Base-by-base conservation (phyloP, 2,113 vertebrate genomes). In the Dromas ardeola region DNA sequence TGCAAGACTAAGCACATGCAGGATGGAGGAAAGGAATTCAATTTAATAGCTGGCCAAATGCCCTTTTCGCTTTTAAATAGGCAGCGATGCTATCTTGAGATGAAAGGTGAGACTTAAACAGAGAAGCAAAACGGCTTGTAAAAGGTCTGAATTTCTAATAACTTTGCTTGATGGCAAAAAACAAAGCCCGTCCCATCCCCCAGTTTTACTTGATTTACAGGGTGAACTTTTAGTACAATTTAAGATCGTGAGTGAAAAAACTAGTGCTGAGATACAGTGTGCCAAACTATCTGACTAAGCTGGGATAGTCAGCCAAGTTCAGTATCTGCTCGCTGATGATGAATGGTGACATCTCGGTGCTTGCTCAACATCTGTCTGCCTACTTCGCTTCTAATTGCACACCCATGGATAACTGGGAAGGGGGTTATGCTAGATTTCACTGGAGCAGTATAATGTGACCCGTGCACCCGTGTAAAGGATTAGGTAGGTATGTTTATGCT, bases 341-440 rank as follows among this genome's bases (percentile, higher is more conserved):
- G 73, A 89, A 91, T 93, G 71, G 67, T 85, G 93, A 83, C 15
- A 2, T 93, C 80, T 93, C 69, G 62, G 73, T 38, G 66, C 85
- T 96, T 91, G 71, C 90, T 94, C 93, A 95, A 93, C 92, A 88
- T 95, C 96, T 96, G 95, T 87, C 91, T 95, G 71, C 71, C 87
- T 88, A 15, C 87, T 95, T 85, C 47, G 10, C 58, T 93, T 90
- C 90, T 92, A 92, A 92, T 93, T 95, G 82, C 88, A 92, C 71
- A 62, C 45, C 65, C 29, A 0, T n/a, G 78, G 86, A 88, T 95
- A 93, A 86, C 55, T 80, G 81, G 65, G 67, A 88, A 69, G 56
- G 55, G 32, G 25, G 61, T 15, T 42, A 71, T 1, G 16, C 36
- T 87, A 30, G 61, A 61, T 93, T 96, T 84, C 85, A 91, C 70